Evolutionary conservation across 2,113 vertebrate species (phyloP).

Genomic region (Notechis scutatus): DNA sequence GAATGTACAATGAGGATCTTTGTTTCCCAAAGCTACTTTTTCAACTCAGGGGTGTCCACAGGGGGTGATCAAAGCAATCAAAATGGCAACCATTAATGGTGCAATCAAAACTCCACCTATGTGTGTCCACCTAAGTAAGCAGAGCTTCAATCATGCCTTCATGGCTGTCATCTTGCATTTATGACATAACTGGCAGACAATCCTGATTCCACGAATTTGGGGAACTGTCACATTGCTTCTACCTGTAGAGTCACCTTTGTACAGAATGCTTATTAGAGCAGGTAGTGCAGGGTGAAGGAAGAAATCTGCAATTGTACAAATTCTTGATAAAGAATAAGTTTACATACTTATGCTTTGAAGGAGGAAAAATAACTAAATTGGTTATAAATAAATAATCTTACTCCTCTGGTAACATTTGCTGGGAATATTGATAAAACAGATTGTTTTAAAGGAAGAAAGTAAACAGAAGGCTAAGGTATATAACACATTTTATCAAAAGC

Average conservation of each 20-base stretch:
- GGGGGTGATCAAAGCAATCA: not conserved
- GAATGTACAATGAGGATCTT: not conserved
- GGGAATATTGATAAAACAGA: constrained; percentile 42
- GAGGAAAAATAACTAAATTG: constrained; percentile 46
- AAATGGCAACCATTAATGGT: not conserved
- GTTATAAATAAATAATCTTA: constrained; percentile 53
- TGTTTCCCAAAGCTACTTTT: not conserved
- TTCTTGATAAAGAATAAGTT: constrained; percentile 1
- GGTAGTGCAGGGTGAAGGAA: not conserved
- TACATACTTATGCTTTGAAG: constrained; percentile 33
- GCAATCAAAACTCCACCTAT: not conserved
- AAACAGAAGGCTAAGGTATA: not conserved
- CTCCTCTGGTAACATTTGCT: constrained; percentile 37
- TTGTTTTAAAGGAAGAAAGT: not conserved
- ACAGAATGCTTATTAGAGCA: not conserved
- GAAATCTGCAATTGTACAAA: not conserved
- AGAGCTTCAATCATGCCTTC: not conserved
- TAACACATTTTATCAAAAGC: not conserved
- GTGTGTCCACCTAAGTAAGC: not conserved
- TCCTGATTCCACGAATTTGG: not conserved
- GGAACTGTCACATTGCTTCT: not conserved
- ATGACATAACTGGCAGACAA: not conserved
- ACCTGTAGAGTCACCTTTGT: not conserved
- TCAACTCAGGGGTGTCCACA: not conserved
- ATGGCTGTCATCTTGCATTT: not conserved